Percentiles rank a stretch among this genome's conserved stretches.
phyloP scores from a whole-genome alignment of 2,888 invertebrate genomes.

The Chromoteleia sp. region DNA sequence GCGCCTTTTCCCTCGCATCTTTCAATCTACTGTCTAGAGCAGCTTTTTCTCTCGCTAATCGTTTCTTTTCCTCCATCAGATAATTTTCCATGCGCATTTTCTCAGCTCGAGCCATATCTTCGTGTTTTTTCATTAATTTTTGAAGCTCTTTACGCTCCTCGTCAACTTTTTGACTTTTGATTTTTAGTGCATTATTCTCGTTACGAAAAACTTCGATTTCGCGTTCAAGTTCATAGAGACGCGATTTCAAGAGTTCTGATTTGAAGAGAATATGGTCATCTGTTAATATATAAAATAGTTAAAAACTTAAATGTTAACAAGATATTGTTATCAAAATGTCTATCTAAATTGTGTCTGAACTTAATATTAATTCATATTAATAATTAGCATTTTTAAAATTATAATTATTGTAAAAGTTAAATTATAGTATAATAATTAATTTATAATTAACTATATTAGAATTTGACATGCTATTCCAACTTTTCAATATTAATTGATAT shows the following conservation, averaged over 20 bases:
- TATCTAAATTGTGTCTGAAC: too few species aligned
- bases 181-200: conserved; percentile 85
- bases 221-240: conserved; percentile 88
- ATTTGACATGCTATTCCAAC: too few species aligned
- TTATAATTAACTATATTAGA: too few species aligned
- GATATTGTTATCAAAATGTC: too few species aligned
- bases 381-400: too few species aligned
- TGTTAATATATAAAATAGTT: too few species aligned
- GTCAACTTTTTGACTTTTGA: conserved; percentile 83
- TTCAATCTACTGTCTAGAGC: conserved; percentile 89
- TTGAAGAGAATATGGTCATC: conserved; percentile 84
- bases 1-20: conserved; percentile 87
- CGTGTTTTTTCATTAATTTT: conserved; percentile 86
- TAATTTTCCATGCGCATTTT: conserved; percentile 88
- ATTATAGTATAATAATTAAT: too few species aligned
- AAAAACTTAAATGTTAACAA: too few species aligned
- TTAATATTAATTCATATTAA: too few species aligned
- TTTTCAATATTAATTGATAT: too few species aligned
- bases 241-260: conserved; percentile 87
- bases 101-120: conserved; percentile 88
- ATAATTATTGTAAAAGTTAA: too few species aligned
- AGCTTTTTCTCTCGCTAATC: conserved; percentile 88
- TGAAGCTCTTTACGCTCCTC: conserved; percentile 85
- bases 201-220: conserved; percentile 87
- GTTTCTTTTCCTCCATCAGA: conserved; percentile 89